Evolutionary conservation across 2,797 vertebrate species (phyloP).

Genomic region (Telmatherina bonti): DNA sequence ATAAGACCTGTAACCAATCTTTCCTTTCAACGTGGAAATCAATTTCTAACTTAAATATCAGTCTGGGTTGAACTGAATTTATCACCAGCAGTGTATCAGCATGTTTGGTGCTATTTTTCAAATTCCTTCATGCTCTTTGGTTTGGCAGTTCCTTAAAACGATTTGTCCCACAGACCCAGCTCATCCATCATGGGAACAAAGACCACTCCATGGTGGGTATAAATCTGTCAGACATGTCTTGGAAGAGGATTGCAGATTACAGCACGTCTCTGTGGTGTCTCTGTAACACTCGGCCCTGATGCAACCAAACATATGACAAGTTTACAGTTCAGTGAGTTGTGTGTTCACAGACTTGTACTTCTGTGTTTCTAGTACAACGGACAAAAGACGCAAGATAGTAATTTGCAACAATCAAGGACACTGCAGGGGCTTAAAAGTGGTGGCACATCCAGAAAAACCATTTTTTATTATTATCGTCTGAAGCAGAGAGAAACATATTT

Average conservation of each 20-base stretch:
- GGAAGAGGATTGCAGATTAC: slow-evolving; percentile 46
- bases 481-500: neutral
- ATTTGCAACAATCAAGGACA: slow-evolving; percentile 39
- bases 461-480: neutral
- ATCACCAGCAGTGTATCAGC: slow-evolving; percentile 7
- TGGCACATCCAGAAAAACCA: slow-evolving; percentile 8
- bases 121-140: slow-evolving; percentile 13
- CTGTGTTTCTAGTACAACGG: neutral
- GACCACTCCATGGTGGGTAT: slow-evolving; percentile 30
- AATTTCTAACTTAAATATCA: slow-evolving; percentile 18
- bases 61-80: slow-evolving; percentile 4
- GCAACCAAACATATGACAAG: slow-evolving; percentile 27
- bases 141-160: slow-evolving; percentile 30
- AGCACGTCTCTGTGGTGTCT: slow-evolving; percentile 42
- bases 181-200: slow-evolving; percentile 65
- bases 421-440: neutral
- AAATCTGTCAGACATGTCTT: slow-evolving; percentile 57
- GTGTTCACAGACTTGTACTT: slow-evolving; percentile 33
- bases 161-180: slow-evolving; percentile 28
- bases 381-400: slow-evolving; percentile 17
- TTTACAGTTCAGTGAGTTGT: slow-evolving; percentile 46
- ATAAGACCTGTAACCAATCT: slow-evolving; percentile 32
- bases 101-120: slow-evolving; percentile 15
- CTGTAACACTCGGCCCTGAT: slow-evolving; percentile 23
- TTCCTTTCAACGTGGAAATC: slow-evolving; percentile 3